Conservation (phyloP, 1,140 invertebrate species). For the Drosophila tani region DNA sequence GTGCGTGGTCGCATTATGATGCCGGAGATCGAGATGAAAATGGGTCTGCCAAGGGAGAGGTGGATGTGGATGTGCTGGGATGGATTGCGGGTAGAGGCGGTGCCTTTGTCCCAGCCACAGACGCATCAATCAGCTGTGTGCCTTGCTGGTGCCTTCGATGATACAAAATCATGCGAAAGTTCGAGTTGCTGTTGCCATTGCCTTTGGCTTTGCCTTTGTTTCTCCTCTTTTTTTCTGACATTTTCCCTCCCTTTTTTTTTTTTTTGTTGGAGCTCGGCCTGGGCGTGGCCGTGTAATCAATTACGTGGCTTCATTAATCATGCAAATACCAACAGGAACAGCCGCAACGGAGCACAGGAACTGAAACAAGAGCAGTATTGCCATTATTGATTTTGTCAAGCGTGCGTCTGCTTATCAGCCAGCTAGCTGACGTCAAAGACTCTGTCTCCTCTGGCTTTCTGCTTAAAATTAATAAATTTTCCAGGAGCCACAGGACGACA, state of each 20-base stretch:
- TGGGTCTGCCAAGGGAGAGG: constrained; percentile 1
- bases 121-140: constrained; percentile 74
- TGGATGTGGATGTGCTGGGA: background rate
- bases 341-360: constrained; percentile 10
- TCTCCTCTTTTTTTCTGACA: constrained; percentile 22
- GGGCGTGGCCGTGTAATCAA: constrained; percentile 76
- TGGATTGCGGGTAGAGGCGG: constrained; percentile 5
- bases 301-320: constrained; percentile 80
- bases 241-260: background rate
- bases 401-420: constrained; percentile 54
- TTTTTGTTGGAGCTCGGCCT: constrained; percentile 10
- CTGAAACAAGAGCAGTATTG: constrained; percentile 42
- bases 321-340: constrained; percentile 69
- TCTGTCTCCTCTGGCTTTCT: constrained; percentile 15
- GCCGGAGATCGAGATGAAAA: constrained; percentile 21
- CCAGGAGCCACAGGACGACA: constrained; percentile 24
- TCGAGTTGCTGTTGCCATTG: constrained; percentile 12
- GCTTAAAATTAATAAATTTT: constrained; percentile 72
- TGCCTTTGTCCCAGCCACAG: constrained; percentile 52
- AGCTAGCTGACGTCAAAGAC: constrained; percentile 57
- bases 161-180: constrained; percentile 53
- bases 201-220: constrained; percentile 32
- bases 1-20: constrained; percentile 57
- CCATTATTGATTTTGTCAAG: constrained; percentile 74
- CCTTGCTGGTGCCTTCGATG: constrained; percentile 58